Percentiles rank a stretch among this genome's conserved stretches.
phyloP scores from a whole-genome alignment of 2,113 vertebrate genomes.

The Protobothrops mucrosquamatus region DNA sequence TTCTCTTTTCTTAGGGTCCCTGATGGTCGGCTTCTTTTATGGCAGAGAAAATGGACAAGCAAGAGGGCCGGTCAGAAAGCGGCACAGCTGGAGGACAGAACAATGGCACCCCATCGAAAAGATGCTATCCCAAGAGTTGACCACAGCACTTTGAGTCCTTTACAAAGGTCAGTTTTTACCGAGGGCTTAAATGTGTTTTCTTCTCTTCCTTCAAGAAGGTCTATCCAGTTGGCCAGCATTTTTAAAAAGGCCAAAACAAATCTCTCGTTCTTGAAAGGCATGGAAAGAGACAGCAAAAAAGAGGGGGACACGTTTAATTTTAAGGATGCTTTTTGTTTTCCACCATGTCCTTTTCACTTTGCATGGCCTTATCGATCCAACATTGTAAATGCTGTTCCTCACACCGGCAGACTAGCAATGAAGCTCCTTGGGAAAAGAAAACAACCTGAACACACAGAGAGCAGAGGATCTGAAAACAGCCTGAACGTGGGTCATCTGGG shows the following conservation, averaged over 20 bases:
- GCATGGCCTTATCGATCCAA: constrained; percentile 9
- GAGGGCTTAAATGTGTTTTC: background rate
- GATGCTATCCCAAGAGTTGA: background rate
- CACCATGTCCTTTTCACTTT: background rate
- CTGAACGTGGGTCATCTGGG: background rate
- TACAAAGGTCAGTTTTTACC: constrained; percentile 15
- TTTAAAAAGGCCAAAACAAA: constrained; percentile 27
- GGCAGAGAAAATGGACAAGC: background rate
- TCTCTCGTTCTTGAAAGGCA: constrained; percentile 10
- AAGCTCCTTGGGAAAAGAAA: background rate
- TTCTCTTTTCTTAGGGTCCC: background rate
- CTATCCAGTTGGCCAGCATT: background rate
- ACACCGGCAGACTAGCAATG: background rate
- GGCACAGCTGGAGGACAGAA: constrained; percentile 20
- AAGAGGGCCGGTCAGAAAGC: background rate
- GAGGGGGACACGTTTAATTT: constrained; percentile 23
- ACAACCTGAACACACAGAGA: background rate
- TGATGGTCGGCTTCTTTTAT: background rate
- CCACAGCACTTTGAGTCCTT: background rate
- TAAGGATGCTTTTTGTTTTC: constrained; percentile 30
- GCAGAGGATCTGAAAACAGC: background rate
- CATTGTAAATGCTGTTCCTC: background rate
- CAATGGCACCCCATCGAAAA: background rate
- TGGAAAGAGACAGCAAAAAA: constrained; percentile 12
- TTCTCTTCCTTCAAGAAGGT: background rate